A percentile compares a stretch with the other conserved stretches of the same genome.
These are phyloP conservation scores for Parasteatoda tepidariorum DNA, from an alignment of 1,140 invertebrate genomes.

Conservation along the genomic window DNA sequence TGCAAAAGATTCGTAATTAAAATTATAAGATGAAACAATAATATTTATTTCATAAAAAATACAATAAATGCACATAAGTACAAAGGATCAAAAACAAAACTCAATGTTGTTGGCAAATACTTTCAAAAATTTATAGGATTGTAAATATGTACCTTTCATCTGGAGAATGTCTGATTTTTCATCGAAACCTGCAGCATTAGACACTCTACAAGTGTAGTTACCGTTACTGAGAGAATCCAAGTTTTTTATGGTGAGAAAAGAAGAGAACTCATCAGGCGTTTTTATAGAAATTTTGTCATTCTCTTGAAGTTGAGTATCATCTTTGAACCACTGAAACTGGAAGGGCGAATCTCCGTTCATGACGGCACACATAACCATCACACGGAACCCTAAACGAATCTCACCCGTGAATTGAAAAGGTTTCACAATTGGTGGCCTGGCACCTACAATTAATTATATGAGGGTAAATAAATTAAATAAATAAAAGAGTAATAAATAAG, in stretches of 20 bases:
- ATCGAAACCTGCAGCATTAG: slow-evolving; percentile 7
- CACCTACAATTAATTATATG: too few relatives aligned
- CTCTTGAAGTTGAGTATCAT: slow-evolving; percentile 10
- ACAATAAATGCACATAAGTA: not conserved
- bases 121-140: not conserved
- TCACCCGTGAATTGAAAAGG: slow-evolving; percentile 66
- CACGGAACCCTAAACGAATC: slow-evolving; percentile 76
- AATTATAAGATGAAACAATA: too few relatives aligned
- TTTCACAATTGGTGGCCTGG: slow-evolving; percentile 45
- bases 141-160: too few relatives aligned
- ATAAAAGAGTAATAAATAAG: too few relatives aligned
- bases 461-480: too few relatives aligned
- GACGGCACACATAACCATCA: slow-evolving; percentile 70
- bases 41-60: not conserved
- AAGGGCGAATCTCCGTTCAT: slow-evolving; percentile 63
- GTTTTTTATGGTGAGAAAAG: too few relatives aligned
- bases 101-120: not conserved
- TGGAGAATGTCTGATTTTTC: too few relatives aligned
- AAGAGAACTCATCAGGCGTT: too few relatives aligned
- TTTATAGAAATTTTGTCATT: too few relatives aligned
- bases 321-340: slow-evolving; percentile 37
- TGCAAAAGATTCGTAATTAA: too few relatives aligned
- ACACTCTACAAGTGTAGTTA: slow-evolving; percentile 13
- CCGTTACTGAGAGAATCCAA: too few relatives aligned
- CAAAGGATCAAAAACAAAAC: not conserved